Base-by-base conservation (phyloP, 2,113 vertebrate species). In the Indicator indicator region DNA sequence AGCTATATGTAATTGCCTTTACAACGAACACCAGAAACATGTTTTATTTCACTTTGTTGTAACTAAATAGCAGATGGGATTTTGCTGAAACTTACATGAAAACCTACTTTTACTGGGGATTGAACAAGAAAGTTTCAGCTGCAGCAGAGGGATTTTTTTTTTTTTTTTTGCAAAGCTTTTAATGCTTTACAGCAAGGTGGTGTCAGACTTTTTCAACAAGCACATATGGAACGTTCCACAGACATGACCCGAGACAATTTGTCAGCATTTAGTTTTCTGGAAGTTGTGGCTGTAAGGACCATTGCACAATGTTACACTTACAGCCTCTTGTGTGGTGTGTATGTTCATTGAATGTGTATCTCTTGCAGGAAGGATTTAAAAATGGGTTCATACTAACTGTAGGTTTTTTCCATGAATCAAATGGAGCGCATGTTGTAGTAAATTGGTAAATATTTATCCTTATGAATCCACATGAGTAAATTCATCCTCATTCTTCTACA, bases 231-330 rank as follows among this genome's bases (percentile, higher is more conserved):
- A 20, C 48, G 20, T 91, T 94, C 93, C 77, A 78, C 26, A 88
- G 76, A 16, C 9, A 7, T 10, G 56, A 88, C 12, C 30, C 33
- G 26, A 26, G 48, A 60, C 76, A 84, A 17, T 94, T 81, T 91
- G 64, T 91, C 80, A 84, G 73, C 32, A 59, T 93, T 86, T 88
- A 44, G 20, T 64, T 93, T 91, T 74, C 54, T 69, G 79, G 60
- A 74, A 42, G 44, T 88, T 75, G 46, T 0, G 1, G 20, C 11
- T 78, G 72, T 89, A 92, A 83, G 59, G 74, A 77, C 42, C 5
- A 2, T 73, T 73, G 78, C 18, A 52, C 36, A 65, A 5, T 2
- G 3, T 65, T 84, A 36, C 52, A 27, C 10, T n/a, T n/a, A n/a
- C n/a, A 36, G 36, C 36, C 36, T 36, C 36, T 36, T 36, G 36